phyloP scores from a whole-genome alignment of 2,113 vertebrate genomes.

The Cebidichthys violaceus region DNA sequence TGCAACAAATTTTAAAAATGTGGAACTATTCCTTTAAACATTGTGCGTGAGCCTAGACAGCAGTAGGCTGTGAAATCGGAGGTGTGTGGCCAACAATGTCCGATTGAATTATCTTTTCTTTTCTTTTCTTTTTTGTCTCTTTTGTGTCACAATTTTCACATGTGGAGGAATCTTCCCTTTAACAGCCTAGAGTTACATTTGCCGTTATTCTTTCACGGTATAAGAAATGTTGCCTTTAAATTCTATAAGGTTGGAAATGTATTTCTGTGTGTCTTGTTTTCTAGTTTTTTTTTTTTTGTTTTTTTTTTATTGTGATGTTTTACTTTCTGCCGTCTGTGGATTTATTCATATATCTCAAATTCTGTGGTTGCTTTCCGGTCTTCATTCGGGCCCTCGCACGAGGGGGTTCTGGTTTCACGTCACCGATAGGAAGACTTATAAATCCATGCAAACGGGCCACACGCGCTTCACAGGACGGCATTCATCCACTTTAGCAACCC shows the following conservation, averaged over 20 bases:
- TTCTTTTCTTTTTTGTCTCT: not conserved
- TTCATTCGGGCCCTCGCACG: not conserved
- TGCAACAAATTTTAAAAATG: not conserved
- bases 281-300: not conserved
- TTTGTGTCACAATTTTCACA: slow-evolving; percentile 6
- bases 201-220: not conserved
- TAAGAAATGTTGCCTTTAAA: slow-evolving; percentile 40
- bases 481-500: slow-evolving; percentile 31
- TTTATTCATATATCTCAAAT: not conserved
- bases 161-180: not conserved
- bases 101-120: slow-evolving; percentile 23
- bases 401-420: not conserved
- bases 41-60: slow-evolving; percentile 20
- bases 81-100: slow-evolving; percentile 45
- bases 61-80: slow-evolving; percentile 53
- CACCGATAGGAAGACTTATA: not conserved
- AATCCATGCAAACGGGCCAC: not conserved
- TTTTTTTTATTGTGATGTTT: not conserved
- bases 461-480: not conserved
- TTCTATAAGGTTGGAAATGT: not conserved
- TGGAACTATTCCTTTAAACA: not conserved
- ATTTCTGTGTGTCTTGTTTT: not conserved
- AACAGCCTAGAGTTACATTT: not conserved
- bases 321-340: slow-evolving; percentile 4
- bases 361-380: not conserved